Evolutionary conservation across 2,888 invertebrate species (phyloP), one percentile per base, ranked within the genome.

Genomic region (Diaprepes abbreviatus): DNA sequence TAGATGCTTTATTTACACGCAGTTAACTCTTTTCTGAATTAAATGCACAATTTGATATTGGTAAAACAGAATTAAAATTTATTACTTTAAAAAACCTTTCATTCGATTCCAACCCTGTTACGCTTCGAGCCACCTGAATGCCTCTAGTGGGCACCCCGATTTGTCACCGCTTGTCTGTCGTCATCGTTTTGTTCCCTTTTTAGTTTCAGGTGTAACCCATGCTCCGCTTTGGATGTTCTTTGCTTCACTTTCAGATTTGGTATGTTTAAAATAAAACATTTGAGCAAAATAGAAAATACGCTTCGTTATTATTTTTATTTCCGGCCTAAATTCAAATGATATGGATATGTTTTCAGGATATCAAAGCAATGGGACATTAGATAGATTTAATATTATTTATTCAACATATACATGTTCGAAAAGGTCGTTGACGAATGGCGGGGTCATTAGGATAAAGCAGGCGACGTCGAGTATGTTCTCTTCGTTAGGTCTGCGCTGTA

Each of bases 91-190:
- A n/a, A 2, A 31, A 52, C 12, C 1, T 31, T 28, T 52, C 7
- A 9, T 14, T 10, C 16, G 3, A 43, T 19, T 43, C 28, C 40
- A 28, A 24, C 14, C 28, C 58, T 40, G 58, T 14, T 19, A 28
- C 40, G 17, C 5, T 21, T 7, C 21, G 33, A 60, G 14, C 33
- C 60, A 60, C 60, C 60, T 60, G 60, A 60, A 33, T 28, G 21
- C 6, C 40, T 40, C 17, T 17, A 17, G 21, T 45, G 21, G 45
- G 45, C 21, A 21, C 50, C 59, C 60, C 60, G 35, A 60, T 50
- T 60, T 60, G 60, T 60, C 60, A 60, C 48, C 48, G 31, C 48
- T 50, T 45, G 60, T 60, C 45, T 60, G 60, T 35, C 50, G 48
- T 40, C 38, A 14, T 14, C 45, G 48, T 60, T 60, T 60, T 48